Evolutionary conservation across 2,113 vertebrate species (phyloP).

Genomic region (Hemibagrus wyckioides): DNA sequence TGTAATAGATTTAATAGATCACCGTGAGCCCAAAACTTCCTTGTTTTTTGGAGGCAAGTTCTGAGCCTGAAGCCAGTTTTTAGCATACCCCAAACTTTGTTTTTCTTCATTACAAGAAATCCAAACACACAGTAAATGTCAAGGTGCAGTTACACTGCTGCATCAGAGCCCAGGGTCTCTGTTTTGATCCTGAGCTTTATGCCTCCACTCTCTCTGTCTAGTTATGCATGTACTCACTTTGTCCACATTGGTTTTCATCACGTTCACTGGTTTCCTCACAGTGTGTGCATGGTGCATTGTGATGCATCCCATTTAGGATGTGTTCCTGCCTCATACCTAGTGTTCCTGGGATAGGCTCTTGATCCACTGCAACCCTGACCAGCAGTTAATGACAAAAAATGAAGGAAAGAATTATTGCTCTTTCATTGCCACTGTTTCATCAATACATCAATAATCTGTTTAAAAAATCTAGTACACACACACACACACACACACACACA

Average conservation of each 20-base stretch:
- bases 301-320: neutral
- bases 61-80: slow-evolving; percentile 26
- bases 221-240: neutral
- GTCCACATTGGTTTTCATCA: neutral
- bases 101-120: slow-evolving; percentile 16
- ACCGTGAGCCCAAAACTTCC: slow-evolving; percentile 41
- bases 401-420: neutral
- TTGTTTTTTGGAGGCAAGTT: slow-evolving; percentile 46
- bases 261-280: neutral
- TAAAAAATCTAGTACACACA: neutral
- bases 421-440: neutral
- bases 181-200: neutral
- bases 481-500: too few species aligned
- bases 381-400: neutral
- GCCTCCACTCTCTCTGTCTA: neutral
- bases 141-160: neutral
- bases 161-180: neutral
- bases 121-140: slow-evolving; percentile 3
- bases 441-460: neutral
- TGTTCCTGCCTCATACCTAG: neutral
- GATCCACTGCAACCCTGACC: neutral
- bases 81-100: slow-evolving; percentile 27
- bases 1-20: slow-evolving; percentile 26
- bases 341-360: neutral
- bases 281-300: neutral